Evolutionary conservation across 2,888 invertebrate species (phyloP).

Genomic region (Catocala fraxini): DNA sequence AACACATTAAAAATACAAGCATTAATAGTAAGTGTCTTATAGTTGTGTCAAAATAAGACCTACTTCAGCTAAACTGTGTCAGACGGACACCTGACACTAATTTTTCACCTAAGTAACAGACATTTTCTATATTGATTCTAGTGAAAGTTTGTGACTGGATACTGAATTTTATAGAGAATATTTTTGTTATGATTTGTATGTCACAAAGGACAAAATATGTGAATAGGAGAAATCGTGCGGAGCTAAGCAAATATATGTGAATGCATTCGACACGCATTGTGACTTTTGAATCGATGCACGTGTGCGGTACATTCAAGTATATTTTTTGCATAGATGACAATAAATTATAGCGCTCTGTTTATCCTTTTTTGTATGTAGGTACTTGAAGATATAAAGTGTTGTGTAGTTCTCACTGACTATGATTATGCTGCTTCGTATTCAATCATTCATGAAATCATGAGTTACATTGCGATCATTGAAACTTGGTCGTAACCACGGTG

Average conservation of each 20-base stretch:
- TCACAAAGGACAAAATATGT: constrained; percentile 51
- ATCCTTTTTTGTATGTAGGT: constrained; percentile 51
- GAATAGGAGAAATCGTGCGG: constrained; percentile 50
- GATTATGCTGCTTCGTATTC: constrained; percentile 6
- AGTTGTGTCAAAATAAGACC: no score
- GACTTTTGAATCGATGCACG: constrained; percentile 66
- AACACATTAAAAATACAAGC: no score
- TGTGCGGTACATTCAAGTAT: constrained; percentile 63
- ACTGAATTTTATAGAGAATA: constrained; percentile 21
- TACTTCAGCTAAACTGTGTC: no score
- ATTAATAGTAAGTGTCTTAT: no score
- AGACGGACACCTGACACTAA: no score
- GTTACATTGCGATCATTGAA: constrained; percentile 21
- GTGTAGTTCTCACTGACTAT: constrained; percentile 5
- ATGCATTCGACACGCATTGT: constrained; percentile 72
- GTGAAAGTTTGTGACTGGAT: constrained; percentile 25
- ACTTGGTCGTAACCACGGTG: constrained; percentile 14
- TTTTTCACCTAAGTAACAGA: no score
- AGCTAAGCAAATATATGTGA: constrained; percentile 71
- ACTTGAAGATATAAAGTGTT: constrained; percentile 33
- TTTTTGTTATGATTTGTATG: constrained; percentile 20
- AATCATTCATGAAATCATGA: constrained; percentile 11
- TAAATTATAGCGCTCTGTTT: constrained; percentile 73
- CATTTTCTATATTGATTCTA: neutral
- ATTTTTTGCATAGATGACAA: constrained; percentile 61